Conservation (phyloP, 2,888 invertebrate genomes). For the Merodon equestris region DNA sequence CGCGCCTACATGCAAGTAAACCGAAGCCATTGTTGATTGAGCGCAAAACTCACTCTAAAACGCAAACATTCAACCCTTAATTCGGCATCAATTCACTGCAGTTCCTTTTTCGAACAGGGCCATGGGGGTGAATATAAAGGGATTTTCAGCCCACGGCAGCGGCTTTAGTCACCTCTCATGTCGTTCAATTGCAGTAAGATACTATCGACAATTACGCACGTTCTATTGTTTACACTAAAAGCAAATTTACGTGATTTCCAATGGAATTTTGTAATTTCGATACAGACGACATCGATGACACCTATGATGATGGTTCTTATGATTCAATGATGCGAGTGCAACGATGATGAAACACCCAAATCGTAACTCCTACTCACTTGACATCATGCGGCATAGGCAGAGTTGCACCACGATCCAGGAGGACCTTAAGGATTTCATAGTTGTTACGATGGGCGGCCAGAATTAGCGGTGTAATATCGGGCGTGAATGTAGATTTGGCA, state of each 20-base stretch:
- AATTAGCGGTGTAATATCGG: constrained; percentile 96
- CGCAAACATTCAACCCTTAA: constrained; percentile 19
- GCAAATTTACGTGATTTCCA: constrained; percentile 67
- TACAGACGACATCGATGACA: not conserved
- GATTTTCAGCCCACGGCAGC: constrained; percentile 27
- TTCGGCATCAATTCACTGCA: constrained; percentile 4
- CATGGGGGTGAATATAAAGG: not conserved
- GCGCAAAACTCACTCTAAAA: constrained; percentile 31
- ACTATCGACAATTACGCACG: constrained; percentile 30
- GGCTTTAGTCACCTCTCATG: constrained; percentile 21
- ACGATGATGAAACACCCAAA: constrained; percentile 1
- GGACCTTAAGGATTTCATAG: constrained; percentile 96
- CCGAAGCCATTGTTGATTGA: constrained; percentile 9
- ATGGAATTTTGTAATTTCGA: constrained; percentile 31
- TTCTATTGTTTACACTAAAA: constrained; percentile 51
- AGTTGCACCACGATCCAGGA: constrained; percentile 94
- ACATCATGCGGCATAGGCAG: constrained; percentile 95
- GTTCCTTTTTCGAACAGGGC: not conserved
- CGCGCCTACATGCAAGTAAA: constrained; percentile 1
- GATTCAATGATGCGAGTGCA: constrained; percentile 27
- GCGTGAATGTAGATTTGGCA: constrained; percentile 91
- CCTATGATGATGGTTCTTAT: constrained; percentile 14
- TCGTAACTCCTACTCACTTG: constrained; percentile 82
- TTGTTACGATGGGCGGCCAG: constrained; percentile 97
- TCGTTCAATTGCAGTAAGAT: constrained; percentile 12